A percentile compares a stretch with the other conserved stretches of the same genome.
These are phyloP conservation scores for Callyntrura guangdongensis DNA, from an alignment of 2,888 invertebrate genomes.

Conservation along the genomic window DNA sequence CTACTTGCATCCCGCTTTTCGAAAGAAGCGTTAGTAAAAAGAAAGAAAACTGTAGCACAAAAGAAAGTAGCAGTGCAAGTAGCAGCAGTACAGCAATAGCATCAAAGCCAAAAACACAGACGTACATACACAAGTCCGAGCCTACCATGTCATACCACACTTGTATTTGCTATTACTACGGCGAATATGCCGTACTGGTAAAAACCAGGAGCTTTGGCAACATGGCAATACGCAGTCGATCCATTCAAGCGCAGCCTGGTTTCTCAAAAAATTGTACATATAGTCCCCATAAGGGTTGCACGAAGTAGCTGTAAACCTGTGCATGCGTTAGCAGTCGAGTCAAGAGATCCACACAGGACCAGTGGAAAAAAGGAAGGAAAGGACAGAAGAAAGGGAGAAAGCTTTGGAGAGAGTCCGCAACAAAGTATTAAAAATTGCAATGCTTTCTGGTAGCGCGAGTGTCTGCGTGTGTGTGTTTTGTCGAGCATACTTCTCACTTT, in stretches of 20 bases:
- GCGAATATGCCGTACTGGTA: background rate
- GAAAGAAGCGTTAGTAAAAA: constrained; percentile 25
- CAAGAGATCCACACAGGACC: constrained; percentile 61
- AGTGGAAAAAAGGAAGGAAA: constrained; percentile 58
- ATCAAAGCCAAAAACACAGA: constrained; percentile 41
- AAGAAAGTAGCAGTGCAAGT: constrained; percentile 45
- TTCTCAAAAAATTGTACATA: constrained; percentile 3
- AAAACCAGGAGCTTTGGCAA: constrained; percentile 38
- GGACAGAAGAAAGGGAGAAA: constrained; percentile 4
- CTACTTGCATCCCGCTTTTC: constrained; percentile 41
- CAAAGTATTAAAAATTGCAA: constrained; percentile 21
- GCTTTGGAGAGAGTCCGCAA: constrained; percentile 52
- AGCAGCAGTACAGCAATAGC: too few relatives aligned
- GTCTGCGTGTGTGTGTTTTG: constrained; percentile 7
- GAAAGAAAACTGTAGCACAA: constrained; percentile 60
- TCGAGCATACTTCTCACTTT: constrained; percentile 23
- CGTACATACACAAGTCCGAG: constrained; percentile 23
- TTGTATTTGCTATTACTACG: constrained; percentile 23
- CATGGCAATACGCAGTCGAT: constrained; percentile 14
- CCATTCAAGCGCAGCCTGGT: background rate
- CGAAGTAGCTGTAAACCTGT: constrained; percentile 38
- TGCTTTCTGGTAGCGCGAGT: background rate
- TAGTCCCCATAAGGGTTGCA: constrained; percentile 1
- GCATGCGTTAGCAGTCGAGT: constrained; percentile 63
- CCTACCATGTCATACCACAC: constrained; percentile 31